These are phyloP conservation scores for Psammodynastes pulverulentus DNA, from an alignment of 2,113 vertebrate genomes.

Conservation along the genomic window DNA sequence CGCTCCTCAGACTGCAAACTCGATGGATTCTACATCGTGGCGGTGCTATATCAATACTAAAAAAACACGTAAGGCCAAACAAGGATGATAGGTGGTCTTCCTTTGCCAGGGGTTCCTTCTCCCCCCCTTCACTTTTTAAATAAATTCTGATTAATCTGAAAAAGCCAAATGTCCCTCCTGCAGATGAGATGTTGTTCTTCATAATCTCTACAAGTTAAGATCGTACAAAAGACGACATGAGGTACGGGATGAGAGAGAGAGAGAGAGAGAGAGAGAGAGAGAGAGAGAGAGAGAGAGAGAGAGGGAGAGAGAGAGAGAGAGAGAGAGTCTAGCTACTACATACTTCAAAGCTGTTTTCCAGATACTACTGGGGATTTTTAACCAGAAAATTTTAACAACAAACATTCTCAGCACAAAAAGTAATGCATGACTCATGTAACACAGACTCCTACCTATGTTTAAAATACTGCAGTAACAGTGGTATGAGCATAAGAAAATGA, in stretches of 20 bases:
- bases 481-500: background rate
- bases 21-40: background rate
- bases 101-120: constrained; percentile 24
- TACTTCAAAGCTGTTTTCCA: background rate
- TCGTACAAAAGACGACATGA: constrained; percentile 38
- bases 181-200: constrained; percentile 34
- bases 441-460: background rate
- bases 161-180: constrained; percentile 20
- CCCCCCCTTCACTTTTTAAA: background rate
- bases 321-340: background rate
- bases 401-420: background rate
- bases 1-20: background rate
- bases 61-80: background rate
- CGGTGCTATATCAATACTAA: background rate
- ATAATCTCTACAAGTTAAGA: constrained; percentile 40
- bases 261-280: too few species aligned
- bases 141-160: constrained; percentile 29
- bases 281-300: background rate
- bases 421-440: background rate
- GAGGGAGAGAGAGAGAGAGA: background rate
- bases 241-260: rapidly evolving
- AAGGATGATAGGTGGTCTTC: background rate
- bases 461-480: background rate
- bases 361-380: background rate
- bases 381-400: background rate